Percentiles rank a stretch among this genome's conserved stretches.
Conservation (phyloP, 1,140 invertebrate species). For the Platyscapa corneri region DNA sequence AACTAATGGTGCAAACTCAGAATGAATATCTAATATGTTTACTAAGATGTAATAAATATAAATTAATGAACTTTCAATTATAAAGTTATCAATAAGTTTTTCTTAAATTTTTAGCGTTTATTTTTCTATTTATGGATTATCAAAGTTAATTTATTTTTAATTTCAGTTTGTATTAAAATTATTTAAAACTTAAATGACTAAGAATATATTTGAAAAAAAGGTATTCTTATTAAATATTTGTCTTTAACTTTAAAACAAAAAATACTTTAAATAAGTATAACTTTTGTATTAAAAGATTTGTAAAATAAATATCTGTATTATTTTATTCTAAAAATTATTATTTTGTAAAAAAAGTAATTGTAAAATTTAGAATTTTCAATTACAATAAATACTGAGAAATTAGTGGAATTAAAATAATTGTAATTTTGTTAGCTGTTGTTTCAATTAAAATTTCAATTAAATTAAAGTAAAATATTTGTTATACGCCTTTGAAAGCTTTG, state of each 20-base stretch:
- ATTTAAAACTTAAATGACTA: no score
- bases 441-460: no score
- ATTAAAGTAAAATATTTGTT: no score
- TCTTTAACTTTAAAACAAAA: background rate
- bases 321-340: background rate
- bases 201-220: no score
- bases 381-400: no score
- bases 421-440: background rate
- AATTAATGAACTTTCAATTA: background rate
- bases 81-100: background rate
- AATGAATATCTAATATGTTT: background rate
- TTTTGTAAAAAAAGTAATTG: no score
- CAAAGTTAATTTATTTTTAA: background rate
- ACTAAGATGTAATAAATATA: background rate
- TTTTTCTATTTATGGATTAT: background rate
- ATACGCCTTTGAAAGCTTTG: no score
- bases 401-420: background rate
- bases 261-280: background rate
- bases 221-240: no score
- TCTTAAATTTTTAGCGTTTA: background rate
- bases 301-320: background rate
- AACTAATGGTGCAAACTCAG: background rate
- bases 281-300: background rate
- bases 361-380: background rate
- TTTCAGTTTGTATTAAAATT: background rate